Evolutionary conservation across 2,888 invertebrate genomes (phyloP).

Genomic region (Acanthococcus lagerstroemiae): DNA sequence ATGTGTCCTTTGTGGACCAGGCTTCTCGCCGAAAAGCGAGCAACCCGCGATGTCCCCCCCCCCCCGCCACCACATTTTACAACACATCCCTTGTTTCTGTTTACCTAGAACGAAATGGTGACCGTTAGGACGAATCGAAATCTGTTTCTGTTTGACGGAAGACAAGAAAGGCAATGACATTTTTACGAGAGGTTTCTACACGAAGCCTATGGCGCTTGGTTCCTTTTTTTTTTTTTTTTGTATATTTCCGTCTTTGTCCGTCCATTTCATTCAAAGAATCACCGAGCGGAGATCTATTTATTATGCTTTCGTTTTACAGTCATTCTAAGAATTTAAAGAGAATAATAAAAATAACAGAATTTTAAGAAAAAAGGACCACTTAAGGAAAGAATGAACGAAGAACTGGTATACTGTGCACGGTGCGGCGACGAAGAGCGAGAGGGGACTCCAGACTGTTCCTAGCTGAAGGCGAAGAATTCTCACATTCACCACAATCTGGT

Average conservation of each 20-base stretch:
- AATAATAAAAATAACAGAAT: not conserved
- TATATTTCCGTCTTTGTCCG: too few relatives aligned
- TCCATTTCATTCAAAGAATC: too few relatives aligned
- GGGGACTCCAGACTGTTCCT: not conserved
- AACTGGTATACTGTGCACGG: not conserved
- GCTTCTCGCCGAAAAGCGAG: too few relatives aligned
- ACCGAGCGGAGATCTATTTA: not conserved
- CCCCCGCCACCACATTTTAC: not conserved
- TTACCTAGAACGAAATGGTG: too few relatives aligned
- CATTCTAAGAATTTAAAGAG: not conserved
- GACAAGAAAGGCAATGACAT: too few relatives aligned
- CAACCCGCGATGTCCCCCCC: not conserved
- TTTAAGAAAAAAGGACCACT: not conserved
- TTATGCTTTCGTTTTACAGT: not conserved
- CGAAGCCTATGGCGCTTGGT: too few relatives aligned
- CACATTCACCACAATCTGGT: slow-evolving; percentile 29
- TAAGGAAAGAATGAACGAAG: not conserved
- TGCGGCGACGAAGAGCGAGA: not conserved
- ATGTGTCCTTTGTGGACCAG: too few relatives aligned
- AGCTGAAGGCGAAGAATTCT: slow-evolving; percentile 28
- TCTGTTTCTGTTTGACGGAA: too few relatives aligned
- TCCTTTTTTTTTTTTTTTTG: too few relatives aligned
- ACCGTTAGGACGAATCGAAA: too few relatives aligned
- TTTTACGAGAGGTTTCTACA: too few relatives aligned
- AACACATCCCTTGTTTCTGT: too few relatives aligned